Conservation (phyloP, 2,888 invertebrate genomes). For the Dermolepida albohirtum region DNA sequence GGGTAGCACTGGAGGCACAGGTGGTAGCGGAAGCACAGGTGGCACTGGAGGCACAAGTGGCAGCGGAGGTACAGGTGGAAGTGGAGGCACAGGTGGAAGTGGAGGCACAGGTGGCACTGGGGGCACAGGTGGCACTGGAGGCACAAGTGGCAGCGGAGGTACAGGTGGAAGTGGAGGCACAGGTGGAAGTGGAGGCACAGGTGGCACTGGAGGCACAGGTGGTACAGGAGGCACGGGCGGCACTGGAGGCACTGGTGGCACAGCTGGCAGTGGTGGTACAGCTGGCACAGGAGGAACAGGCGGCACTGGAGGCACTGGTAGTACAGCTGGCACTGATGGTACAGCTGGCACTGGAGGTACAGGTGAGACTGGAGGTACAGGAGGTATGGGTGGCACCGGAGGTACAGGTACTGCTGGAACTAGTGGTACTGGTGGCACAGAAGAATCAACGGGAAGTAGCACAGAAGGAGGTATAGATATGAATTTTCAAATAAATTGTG, state of each 20-base stretch:
- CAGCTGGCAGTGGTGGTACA: slow-evolving; percentile 9
- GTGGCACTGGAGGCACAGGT: slow-evolving; percentile 24
- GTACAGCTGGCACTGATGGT: background rate
- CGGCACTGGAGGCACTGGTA: slow-evolving; percentile 10
- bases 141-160: slow-evolving; percentile 14
- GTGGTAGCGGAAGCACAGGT: slow-evolving; percentile 16
- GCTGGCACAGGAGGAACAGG: slow-evolving; percentile 75
- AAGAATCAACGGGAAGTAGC: slow-evolving; percentile 63
- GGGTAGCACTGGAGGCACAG: slow-evolving; percentile 12
- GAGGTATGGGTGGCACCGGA: slow-evolving; percentile 16
- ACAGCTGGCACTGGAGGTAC: background rate
- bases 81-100: slow-evolving; percentile 77
- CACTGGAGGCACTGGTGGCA: slow-evolving; percentile 39
- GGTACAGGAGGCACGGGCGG: slow-evolving; percentile 31
- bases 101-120: slow-evolving; percentile 38
- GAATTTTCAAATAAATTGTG: no score
- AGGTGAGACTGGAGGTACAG: slow-evolving; percentile 11
- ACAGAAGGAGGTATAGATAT: slow-evolving; percentile 70
- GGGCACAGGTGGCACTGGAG: slow-evolving; percentile 24
- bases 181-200: slow-evolving; percentile 14
- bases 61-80: slow-evolving; percentile 73
- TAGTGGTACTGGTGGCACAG: slow-evolving; percentile 33
- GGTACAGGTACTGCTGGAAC: slow-evolving; percentile 33
- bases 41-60: slow-evolving; percentile 11
- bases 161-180: slow-evolving; percentile 10